phyloP scores from a whole-genome alignment of 2,797 vertebrate genomes.

The Champsocephalus esox region DNA sequence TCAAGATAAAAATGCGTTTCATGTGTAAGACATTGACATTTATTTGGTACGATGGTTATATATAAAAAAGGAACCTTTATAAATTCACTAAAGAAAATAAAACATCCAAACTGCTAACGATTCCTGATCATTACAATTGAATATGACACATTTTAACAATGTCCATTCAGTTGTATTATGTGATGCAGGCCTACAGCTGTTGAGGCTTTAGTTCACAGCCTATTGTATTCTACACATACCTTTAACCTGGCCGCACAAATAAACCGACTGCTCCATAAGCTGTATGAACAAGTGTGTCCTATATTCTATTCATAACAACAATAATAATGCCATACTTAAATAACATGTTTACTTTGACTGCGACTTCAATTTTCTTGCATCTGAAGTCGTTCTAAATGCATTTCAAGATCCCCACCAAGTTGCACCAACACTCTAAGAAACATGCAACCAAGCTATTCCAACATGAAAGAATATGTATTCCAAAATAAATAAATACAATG shows the following conservation, averaged over 20 bases:
- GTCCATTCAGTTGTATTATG: not conserved
- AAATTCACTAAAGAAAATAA: not conserved
- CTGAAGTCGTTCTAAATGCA: not conserved
- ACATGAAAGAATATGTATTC: not conserved
- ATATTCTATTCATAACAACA: not conserved
- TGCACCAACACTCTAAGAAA: not conserved
- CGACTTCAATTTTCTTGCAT: not conserved
- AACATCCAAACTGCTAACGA: not conserved
- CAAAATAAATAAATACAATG: not conserved
- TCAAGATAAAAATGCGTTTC: not conserved
- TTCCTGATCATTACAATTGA: not conserved
- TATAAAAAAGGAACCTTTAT: not conserved
- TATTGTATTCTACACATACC: conserved; percentile 22
- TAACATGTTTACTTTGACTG: not conserved
- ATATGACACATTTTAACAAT: not conserved
- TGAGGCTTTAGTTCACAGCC: not conserved
- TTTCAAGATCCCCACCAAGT: not conserved
- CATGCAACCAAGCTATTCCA: not conserved
- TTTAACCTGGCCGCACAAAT: conserved; percentile 2
- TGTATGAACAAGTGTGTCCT: too few relatives aligned
- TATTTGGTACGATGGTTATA: not conserved
- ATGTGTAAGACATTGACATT: too few relatives aligned
- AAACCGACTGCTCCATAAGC: not conserved
- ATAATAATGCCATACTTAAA: not conserved
- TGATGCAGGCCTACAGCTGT: not conserved